Base-by-base conservation (phyloP, 2,797 vertebrate species). In the Taeniopygia guttata region DNA sequence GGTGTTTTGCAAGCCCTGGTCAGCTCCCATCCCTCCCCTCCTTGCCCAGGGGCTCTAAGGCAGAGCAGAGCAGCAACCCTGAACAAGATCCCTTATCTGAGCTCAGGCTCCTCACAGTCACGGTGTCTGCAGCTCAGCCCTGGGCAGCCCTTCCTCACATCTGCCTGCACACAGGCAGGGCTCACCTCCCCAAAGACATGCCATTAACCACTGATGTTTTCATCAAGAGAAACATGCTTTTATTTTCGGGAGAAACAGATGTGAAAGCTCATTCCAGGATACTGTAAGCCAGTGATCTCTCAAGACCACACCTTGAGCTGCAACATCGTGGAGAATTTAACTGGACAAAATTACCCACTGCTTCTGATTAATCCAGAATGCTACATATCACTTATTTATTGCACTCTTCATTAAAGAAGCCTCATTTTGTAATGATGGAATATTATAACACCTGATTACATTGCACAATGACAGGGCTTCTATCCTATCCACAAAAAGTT, bases 251-350 rank as follows among this genome's bases (percentile, higher is more conserved):
- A 76, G 52, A 89, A 95, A 88, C 92, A 95, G 88, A 91, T 90
- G 90, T 62, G 85, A 92, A 95, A 91, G 68, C 11, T 8, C 45
- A 43, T 86, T 88, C 93, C 74, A 75, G 42, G 63, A 10, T 36
- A 18, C 36, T 46, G 43, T 38, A 76, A 93, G 66, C 12, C 63
- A 68, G 30, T 4, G 2, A n/a, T 79, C 60, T 86, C 73, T 73
- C 80, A 60, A 88, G 85, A 91, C 93, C 88, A 93, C 92, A 86
- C 70, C 94, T 95, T 73, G 85, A 94, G 80, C 77, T 76, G 52
- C 40, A 87, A 29, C 30, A 36, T 3, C 0, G 0, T 34, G 52
- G 79, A 88, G 62, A 90, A 60, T 72, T 93, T 68, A 88, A 67
- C 36, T 84, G 70, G 82, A 80, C 67, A 88, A 79, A 86, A 86